phyloP scores from a whole-genome alignment of 2,797 vertebrate species.

The Myotis vivesi region DNA sequence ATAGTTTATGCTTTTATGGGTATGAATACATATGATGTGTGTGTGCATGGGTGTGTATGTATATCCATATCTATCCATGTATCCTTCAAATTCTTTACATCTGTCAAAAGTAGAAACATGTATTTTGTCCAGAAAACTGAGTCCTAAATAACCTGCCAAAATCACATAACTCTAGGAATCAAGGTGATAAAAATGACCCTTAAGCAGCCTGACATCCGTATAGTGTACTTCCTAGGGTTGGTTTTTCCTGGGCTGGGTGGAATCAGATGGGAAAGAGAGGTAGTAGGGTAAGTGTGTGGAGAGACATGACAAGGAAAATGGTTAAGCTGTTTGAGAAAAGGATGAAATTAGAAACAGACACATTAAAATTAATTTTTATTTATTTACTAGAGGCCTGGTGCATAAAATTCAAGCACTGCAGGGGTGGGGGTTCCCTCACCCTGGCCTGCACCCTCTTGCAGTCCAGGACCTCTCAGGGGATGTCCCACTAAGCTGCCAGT shows the following conservation, averaged over 20 bases:
- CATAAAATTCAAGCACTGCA: too few relatives aligned
- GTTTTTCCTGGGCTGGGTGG: not conserved
- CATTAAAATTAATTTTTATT: not conserved
- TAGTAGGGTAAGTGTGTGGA: not conserved
- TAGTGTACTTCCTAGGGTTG: not conserved
- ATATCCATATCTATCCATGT: not conserved
- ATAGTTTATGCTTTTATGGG: not conserved
- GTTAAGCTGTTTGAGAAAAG: not conserved
- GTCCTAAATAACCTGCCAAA: not conserved
- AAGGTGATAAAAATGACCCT: not conserved
- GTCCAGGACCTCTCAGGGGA: too few relatives aligned
- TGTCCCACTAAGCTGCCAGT: too few relatives aligned
- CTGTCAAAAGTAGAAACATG: not conserved
- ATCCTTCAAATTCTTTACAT: not conserved
- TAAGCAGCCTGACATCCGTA: not conserved
- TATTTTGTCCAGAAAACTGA: not conserved
- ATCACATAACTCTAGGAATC: not conserved
- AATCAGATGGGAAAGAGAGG: not conserved
- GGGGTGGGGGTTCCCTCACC: too few relatives aligned
- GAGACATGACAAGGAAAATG: not conserved
- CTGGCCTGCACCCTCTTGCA: too few relatives aligned
- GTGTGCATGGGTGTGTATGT: not conserved
- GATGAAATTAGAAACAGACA: not conserved
- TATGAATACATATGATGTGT: not conserved
- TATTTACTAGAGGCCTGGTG: too few relatives aligned